Base-by-base conservation (phyloP, 2,797 vertebrate species). In the Apodemus agrarius region DNA sequence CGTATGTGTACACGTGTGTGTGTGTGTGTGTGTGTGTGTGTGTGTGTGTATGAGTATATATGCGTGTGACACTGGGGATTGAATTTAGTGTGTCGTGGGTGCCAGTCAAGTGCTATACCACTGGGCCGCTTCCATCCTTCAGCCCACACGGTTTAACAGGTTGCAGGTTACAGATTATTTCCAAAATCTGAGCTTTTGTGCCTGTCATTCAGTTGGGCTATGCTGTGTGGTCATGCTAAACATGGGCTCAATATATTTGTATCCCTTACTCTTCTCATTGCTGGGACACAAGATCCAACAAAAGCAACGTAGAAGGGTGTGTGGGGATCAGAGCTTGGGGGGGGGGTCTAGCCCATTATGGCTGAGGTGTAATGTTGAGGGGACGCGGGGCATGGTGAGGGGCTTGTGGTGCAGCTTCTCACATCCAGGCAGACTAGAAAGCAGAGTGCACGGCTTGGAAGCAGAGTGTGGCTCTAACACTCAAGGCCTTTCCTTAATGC, bases 361-460 rank as follows among this genome's bases (percentile, higher is more conserved):
- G 59, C 72, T 24, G 75, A 49, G 31, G 54, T n/a, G 34, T 26
- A 1, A 43, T 26, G 40, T 11, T n/a, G 12, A 89, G 86, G 43
- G 31, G 40, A 24, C 9, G 0, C 0, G 13, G 29, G n/a, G 10
- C 29, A 1, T 17, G 21, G 74, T 4, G 21, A 4, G 34, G 40
- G 31, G 13, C 40, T 49, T 49, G 14, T 12, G 88, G 34, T 49
- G 19, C 26, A 21, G 52, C 17, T 17, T 49, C 54, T 78, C 87
- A 49, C 19, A 22, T 16, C 57, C 40, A 63, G 87, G 9, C 43
- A 65, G 57, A 78, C 26, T n/a, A 37, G 75, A 26, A 52, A 79
- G 34, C 88, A 78, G 21, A 2, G 22, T 29, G 14, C 74, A 37
- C 17, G 40, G 16, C 11, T 1, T 34, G 29, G 69, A 61, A 46